Evolutionary conservation across 2,888 invertebrate species (phyloP).

Genomic region (Drosophila mimetica): DNA sequence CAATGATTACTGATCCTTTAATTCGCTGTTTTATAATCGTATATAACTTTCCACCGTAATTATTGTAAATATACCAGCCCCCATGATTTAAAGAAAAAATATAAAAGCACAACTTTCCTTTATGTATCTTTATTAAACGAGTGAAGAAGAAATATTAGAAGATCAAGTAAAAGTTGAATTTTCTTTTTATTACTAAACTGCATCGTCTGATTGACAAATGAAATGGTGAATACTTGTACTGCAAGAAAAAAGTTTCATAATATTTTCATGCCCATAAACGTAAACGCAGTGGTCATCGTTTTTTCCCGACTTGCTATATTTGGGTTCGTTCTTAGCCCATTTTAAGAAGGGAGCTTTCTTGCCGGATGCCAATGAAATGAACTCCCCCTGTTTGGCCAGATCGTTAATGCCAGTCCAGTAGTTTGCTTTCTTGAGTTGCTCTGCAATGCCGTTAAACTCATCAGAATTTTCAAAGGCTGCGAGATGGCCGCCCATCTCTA

Average conservation of each 20-base stretch:
- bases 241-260: background rate
- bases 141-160: too few relatives aligned
- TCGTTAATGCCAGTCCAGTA: constrained; percentile 6
- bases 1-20: too few relatives aligned
- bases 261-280: background rate
- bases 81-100: too few relatives aligned
- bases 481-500: background rate
- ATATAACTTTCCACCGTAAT: too few relatives aligned
- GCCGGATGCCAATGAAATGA: background rate
- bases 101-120: too few relatives aligned
- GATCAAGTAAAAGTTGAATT: too few relatives aligned
- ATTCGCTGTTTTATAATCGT: too few relatives aligned
- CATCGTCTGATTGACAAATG: background rate
- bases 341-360: background rate
- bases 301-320: background rate
- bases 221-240: too few relatives aligned
- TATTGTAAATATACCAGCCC: too few relatives aligned
- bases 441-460: background rate
- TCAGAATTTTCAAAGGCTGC: background rate
- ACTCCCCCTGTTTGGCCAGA: background rate
- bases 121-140: too few relatives aligned
- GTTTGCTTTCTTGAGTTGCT: background rate
- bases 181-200: background rate
- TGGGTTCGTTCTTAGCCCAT: constrained; percentile 1
- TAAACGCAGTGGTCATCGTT: constrained; percentile 3